phyloP scores from a whole-genome alignment of 1,140 invertebrate species.

The Drusus annulatus region DNA sequence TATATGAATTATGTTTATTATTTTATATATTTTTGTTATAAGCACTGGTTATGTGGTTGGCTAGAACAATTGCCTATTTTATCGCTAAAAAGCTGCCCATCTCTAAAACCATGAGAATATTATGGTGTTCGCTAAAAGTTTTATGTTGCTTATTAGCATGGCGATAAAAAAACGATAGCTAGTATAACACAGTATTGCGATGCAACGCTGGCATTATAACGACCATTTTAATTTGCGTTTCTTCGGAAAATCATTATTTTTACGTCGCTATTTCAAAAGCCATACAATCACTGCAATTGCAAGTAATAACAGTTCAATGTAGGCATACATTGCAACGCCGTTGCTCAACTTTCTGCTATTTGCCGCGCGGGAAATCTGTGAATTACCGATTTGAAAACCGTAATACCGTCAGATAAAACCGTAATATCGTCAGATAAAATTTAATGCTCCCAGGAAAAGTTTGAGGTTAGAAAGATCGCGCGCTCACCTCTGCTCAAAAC shows the following conservation, averaged over 20 bases:
- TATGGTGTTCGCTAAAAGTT: no score
- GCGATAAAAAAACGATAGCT: no score
- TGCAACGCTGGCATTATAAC: no score
- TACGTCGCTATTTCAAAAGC: neutral
- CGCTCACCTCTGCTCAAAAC: conserved; percentile 7
- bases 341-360: conserved; percentile 24
- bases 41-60: no score
- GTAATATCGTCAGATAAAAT: conserved; percentile 27
- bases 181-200: no score
- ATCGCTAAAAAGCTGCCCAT: no score
- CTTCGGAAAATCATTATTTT: neutral
- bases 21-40: no score
- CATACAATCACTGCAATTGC: neutral
- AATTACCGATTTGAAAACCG: conserved; percentile 31
- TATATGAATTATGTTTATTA: no score
- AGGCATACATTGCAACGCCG: neutral
- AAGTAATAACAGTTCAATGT: neutral
- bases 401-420: neutral
- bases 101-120: no score
- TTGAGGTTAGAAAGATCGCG: conserved; percentile 39
- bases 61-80: no score
- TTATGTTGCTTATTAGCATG: no score
- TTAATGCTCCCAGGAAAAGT: conserved; percentile 31
- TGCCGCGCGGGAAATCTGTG: conserved; percentile 28
- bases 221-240: neutral